Percentiles rank a stretch among this genome's conserved stretches.
Evolutionary conservation across 2,113 vertebrate genomes (phyloP).

Genomic region (Oxygymnocypris stewartii): DNA sequence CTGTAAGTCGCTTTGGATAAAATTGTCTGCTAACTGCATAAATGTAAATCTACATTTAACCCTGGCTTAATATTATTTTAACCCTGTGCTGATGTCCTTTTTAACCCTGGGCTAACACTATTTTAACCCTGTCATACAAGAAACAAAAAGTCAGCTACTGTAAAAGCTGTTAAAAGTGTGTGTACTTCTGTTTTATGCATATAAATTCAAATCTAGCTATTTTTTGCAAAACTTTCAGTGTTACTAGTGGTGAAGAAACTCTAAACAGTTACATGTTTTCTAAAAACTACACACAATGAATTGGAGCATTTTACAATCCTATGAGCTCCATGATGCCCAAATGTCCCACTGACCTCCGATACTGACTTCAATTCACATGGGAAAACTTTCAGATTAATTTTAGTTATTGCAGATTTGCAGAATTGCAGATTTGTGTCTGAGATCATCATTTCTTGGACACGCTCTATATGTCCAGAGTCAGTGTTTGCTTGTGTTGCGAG

Average conservation of each 20-base stretch:
- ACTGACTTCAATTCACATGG: neutral
- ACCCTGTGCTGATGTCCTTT: too few relatives aligned
- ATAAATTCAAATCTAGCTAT: neutral
- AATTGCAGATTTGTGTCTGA: neutral
- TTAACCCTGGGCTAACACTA: neutral
- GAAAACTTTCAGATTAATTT: neutral
- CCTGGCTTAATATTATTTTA: too few relatives aligned
- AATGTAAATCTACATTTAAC: too few relatives aligned
- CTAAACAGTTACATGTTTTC: neutral
- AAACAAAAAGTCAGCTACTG: neutral
- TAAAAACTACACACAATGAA: neutral
- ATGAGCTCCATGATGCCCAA: neutral
- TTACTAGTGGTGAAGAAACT: neutral
- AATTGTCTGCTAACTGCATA: too few relatives aligned
- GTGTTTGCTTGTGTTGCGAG: slow-evolving; percentile 23
- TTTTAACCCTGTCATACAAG: neutral
- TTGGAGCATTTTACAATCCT: neutral
- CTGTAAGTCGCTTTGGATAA: too few relatives aligned
- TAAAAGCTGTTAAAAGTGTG: neutral
- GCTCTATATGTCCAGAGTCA: neutral
- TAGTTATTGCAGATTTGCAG: neutral
- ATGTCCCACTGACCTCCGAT: neutral
- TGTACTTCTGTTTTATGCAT: too few relatives aligned
- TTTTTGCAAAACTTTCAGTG: neutral
- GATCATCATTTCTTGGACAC: neutral